Conservation (phyloP, 2,888 invertebrate species). For the Eilema griseolum region DNA sequence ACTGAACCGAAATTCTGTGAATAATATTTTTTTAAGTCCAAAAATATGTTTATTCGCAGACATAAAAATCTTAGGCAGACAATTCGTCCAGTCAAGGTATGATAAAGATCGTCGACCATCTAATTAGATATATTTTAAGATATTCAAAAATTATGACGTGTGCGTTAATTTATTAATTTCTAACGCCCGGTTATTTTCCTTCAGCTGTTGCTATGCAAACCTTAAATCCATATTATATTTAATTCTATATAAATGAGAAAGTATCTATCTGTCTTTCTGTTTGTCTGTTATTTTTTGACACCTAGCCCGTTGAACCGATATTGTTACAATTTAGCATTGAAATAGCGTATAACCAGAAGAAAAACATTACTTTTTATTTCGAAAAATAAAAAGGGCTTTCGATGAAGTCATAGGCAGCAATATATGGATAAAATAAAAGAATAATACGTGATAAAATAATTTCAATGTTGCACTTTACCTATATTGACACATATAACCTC, state of each 20-base stretch:
- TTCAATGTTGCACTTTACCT: not conserved
- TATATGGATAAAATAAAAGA: not conserved
- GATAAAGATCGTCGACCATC: not conserved
- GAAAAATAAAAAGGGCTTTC: no score
- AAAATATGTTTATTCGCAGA: not conserved
- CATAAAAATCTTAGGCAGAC: not conserved
- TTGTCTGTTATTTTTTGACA: no score
- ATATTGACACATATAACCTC: not conserved
- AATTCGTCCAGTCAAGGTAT: not conserved
- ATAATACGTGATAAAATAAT: not conserved
- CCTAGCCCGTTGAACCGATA: no score
- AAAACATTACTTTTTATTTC: no score
- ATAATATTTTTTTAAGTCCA: not conserved
- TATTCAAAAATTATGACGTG: not conserved
- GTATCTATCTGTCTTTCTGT: no score
- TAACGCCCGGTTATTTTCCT: not conserved
- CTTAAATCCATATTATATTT: not conserved
- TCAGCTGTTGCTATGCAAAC: not conserved
- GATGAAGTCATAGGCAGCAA: not conserved
- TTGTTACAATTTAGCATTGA: not conserved
- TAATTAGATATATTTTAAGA: not conserved
- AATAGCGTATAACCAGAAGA: no score
- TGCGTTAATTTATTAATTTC: not conserved
- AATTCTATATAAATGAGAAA: not conserved
- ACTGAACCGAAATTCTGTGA: not conserved